These are phyloP conservation scores for Helicolenus hilgendorfi DNA, from an alignment of 2,797 vertebrate genomes.

Conservation along the genomic window DNA sequence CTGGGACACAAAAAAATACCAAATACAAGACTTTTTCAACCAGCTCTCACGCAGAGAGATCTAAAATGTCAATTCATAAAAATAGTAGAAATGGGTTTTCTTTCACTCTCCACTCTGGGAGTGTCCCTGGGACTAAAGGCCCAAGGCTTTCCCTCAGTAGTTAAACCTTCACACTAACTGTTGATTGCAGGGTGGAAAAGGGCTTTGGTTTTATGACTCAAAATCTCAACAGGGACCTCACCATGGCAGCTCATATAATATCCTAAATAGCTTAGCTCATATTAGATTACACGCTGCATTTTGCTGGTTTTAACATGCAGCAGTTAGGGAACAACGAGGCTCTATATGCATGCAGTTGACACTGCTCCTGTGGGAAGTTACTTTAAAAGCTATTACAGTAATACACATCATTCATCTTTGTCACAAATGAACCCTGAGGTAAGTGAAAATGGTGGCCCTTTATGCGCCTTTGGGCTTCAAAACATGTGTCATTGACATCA, in stretches of 20 bases:
- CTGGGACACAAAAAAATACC: neutral
- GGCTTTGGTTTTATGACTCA: constrained; percentile 71
- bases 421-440: constrained; percentile 64
- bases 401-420: constrained; percentile 62
- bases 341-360: constrained; percentile 61
- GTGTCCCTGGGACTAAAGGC: constrained; percentile 12
- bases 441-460: constrained; percentile 45
- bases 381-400: constrained; percentile 78
- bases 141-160: constrained; percentile 26
- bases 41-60: neutral
- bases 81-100: neutral
- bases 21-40: neutral
- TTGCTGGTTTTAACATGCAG: constrained; percentile 76
- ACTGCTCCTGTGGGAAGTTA: constrained; percentile 57
- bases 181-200: constrained; percentile 75
- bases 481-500: constrained; percentile 48
- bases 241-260: constrained; percentile 76
- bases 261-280: constrained; percentile 76
- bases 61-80: constrained; percentile 20
- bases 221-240: constrained; percentile 72
- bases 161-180: constrained; percentile 75
- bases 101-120: constrained; percentile 25
- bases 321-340: constrained; percentile 72
- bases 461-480: constrained; percentile 24
- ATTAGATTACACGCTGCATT: constrained; percentile 80